These are phyloP conservation scores for Carollia perspicillata DNA, from an alignment of 2,113 vertebrate species.

Conservation along the genomic window DNA sequence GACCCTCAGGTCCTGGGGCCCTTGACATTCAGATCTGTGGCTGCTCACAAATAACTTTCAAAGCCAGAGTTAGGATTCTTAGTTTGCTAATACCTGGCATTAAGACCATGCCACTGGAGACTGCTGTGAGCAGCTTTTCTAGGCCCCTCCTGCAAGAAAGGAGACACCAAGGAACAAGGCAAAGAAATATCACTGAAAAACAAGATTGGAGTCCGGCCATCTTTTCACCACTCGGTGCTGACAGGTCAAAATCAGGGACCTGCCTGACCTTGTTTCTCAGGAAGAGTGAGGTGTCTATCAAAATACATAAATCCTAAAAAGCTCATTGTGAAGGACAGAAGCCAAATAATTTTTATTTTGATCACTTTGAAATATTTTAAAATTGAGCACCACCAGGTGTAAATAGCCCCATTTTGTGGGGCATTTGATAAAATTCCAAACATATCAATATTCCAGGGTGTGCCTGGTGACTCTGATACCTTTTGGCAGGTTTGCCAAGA, in stretches of 20 bases:
- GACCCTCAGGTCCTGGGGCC: neutral
- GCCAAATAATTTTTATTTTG: conserved; percentile 63
- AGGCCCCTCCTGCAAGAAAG: neutral
- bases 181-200: conserved; percentile 34
- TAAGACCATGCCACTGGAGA: neutral
- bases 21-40: neutral
- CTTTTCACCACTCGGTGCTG: conserved; percentile 54
- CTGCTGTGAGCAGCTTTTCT: neutral
- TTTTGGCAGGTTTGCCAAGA: conserved; percentile 36
- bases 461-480: neutral
- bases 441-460: conserved; percentile 59
- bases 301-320: conserved; percentile 69
- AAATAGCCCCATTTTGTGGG: conserved; percentile 47
- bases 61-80: neutral
- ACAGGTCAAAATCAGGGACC: conserved; percentile 65
- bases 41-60: neutral
- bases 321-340: conserved; percentile 32
- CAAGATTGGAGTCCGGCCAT: conserved; percentile 47
- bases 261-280: conserved; percentile 63
- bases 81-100: neutral
- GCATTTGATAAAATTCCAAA: conserved; percentile 70
- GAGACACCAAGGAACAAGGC: neutral
- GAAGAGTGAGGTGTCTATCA: conserved; percentile 35
- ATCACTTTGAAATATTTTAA: conserved; percentile 70
- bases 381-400: conserved; percentile 19